A percentile compares a stretch with the other conserved stretches of the same genome.
phyloP scores from a whole-genome alignment of 2,113 vertebrate genomes.

The Anser brachyrhynchus region DNA sequence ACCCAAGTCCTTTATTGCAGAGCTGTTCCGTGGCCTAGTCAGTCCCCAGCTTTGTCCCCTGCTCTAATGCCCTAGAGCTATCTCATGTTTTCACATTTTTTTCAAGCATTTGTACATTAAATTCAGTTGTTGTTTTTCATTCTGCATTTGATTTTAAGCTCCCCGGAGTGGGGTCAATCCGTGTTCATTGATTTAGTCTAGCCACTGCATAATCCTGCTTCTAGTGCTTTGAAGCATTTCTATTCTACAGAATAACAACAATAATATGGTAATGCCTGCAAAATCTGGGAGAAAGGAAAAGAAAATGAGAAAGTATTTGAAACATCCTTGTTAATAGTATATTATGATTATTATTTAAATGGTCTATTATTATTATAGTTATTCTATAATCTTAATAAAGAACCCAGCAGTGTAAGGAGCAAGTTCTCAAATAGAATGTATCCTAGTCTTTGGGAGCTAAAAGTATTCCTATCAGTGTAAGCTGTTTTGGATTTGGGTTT shows the following conservation, averaged over 20 bases:
- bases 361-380: neutral
- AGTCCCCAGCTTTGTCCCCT: neutral
- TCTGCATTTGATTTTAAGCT: neutral
- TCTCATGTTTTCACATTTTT: neutral
- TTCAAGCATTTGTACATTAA: neutral
- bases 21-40: neutral
- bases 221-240: neutral
- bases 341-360: neutral
- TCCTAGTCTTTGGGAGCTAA: neutral
- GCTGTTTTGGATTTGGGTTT: neutral
- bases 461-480: neutral
- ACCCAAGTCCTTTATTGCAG: neutral
- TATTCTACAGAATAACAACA: neutral
- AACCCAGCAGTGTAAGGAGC: neutral
- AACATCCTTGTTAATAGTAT: neutral
- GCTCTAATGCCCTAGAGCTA: neutral
- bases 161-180: neutral
- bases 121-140: neutral
- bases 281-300: neutral
- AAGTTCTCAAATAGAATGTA: neutral
- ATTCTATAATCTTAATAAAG: neutral
- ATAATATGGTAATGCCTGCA: neutral
- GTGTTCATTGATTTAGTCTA: neutral
- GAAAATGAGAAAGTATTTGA: neutral
- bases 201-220: neutral